Evolutionary conservation across 2,888 invertebrate genomes (phyloP), one percentile per base, ranked within the genome.

Genomic region (Chrysomela aeneicollis): DNA sequence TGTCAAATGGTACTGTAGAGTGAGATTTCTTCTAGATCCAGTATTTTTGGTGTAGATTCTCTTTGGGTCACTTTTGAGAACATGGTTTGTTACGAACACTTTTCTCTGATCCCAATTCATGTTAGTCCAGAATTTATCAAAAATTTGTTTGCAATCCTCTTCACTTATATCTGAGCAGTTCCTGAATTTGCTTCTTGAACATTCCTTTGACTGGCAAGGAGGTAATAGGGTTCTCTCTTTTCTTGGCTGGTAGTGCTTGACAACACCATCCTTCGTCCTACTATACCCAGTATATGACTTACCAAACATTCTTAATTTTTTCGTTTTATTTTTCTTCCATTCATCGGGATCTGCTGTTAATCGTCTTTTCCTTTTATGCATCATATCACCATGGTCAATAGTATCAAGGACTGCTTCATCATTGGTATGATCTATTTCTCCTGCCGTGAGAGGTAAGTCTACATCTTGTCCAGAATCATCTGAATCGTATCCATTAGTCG

Each of bases 281-380:
- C 35, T 59, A 21, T 51, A 50, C 12, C 59, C 37, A 15, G 51
- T n/a, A 32, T 59, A 51, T 6, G 30, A n/a, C 37, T 60, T 22
- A n/a, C 60, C 52, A 19, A 26, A 53, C 55, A 57, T 57, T 61
- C 50, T 53, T 18, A 46, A 10, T 57, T 37, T 50, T 17, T 62
- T 53, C 15, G 26, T 63, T 59, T 30, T 22, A 21, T 26, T 53
- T 37, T 47, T 22, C 21, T 61, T 52, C 55, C 52, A 53, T 10
- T 30, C 22, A 32, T 59, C n/a, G 1, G 35, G 42, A 42, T 64
- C 17, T 61, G 54, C 26, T 49, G 26, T 46, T 58, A 61, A 17
- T 26, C 32, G 15, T 59, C 54, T 47, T 21, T 52, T 60, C 21
- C 60, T 46, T 42, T 30, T 17, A 46, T 58, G 30, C 26, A 47